Evolutionary conservation across 2,113 vertebrate genomes (phyloP).

Genomic region (Eudyptes chrysolophus): DNA sequence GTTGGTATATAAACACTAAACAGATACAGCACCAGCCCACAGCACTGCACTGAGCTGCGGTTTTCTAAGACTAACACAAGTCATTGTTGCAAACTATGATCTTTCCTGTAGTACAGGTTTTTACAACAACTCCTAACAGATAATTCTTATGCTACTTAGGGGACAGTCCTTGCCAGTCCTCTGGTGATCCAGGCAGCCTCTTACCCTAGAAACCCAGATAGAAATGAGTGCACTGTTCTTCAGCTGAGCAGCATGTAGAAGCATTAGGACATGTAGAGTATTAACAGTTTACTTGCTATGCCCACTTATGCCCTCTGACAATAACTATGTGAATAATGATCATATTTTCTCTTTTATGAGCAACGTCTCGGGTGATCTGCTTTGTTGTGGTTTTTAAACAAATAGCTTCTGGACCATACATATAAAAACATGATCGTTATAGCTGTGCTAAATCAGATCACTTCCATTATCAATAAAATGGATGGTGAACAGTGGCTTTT

Average conservation of each 20-base stretch:
- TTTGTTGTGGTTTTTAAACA: background rate
- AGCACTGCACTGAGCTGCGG: background rate
- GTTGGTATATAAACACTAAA: background rate
- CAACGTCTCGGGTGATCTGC: background rate
- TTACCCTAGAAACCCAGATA: background rate
- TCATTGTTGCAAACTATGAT: background rate
- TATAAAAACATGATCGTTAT: background rate
- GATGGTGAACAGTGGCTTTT: background rate
- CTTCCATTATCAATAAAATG: background rate
- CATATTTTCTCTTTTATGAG: background rate
- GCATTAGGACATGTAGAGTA: background rate
- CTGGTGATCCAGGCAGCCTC: background rate
- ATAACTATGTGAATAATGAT: background rate
- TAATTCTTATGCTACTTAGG: background rate
- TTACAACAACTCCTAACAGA: background rate
- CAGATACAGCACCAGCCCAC: background rate
- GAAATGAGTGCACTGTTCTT: background rate
- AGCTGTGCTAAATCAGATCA: background rate
- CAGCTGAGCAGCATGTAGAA: background rate
- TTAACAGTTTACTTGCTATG: background rate
- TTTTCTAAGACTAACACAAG: background rate
- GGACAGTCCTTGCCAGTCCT: background rate
- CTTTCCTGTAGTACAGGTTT: background rate
- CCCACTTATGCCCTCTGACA: background rate
- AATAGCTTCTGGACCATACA: background rate